phyloP scores from a whole-genome alignment of 1,140 invertebrate species.

The Elymnias hypermnestra region DNA sequence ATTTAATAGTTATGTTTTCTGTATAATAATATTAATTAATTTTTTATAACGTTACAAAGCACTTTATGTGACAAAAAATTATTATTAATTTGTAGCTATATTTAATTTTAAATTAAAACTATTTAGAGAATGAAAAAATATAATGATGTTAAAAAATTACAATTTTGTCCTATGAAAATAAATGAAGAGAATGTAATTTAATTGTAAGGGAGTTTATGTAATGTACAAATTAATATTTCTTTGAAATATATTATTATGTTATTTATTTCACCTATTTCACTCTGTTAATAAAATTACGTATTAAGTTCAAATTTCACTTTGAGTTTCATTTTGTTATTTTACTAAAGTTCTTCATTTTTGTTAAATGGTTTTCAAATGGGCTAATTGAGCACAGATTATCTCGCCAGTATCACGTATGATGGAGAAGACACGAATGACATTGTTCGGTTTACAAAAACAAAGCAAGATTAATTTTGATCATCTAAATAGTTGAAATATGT shows the following conservation, averaged over 20 bases:
- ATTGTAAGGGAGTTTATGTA: conserved; percentile 50
- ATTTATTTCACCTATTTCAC: conserved; percentile 73
- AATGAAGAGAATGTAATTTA: conserved; percentile 24
- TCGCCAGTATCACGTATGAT: no score
- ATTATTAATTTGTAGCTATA: conserved; percentile 18
- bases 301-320: conserved; percentile 41
- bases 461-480: no score
- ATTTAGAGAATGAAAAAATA: conserved; percentile 27
- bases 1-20: conserved; percentile 39
- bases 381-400: no score
- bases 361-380: no score
- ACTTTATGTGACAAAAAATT: conserved; percentile 19
- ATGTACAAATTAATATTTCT: conserved; percentile 73
- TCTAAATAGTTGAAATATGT: no score
- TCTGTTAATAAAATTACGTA: conserved; percentile 66
- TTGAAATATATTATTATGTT: conserved; percentile 70
- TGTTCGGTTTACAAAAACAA: no score
- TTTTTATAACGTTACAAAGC: conserved; percentile 23
- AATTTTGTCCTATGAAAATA: conserved; percentile 48
- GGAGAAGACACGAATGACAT: no score
- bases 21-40: conserved; percentile 24
- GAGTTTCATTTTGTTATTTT: conserved; percentile 15
- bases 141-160: conserved; percentile 46
- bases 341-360: no score
- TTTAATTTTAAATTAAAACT: conserved; percentile 20